phyloP scores from a whole-genome alignment of 2,888 invertebrate genomes.

The Polymixis flavicincta region DNA sequence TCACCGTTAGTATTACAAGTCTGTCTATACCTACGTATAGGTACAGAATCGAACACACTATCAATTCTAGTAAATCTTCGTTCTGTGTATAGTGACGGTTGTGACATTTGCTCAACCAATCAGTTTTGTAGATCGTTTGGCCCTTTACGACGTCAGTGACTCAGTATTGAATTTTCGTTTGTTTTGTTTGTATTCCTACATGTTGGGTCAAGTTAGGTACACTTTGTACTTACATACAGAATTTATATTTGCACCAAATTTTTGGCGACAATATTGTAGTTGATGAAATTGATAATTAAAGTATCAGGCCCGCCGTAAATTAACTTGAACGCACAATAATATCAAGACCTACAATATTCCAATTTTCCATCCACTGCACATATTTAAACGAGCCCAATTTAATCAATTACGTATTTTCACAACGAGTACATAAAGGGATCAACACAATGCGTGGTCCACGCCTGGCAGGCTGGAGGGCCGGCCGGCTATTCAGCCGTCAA shows the following conservation, averaged over 20 bases:
- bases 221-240: constrained; percentile 10
- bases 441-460: constrained; percentile 49
- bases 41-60: constrained; percentile 23
- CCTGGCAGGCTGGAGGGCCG: not conserved
- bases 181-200: not conserved
- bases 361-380: constrained; percentile 55
- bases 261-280: not conserved
- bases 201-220: not conserved
- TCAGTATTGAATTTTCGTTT: constrained; percentile 45
- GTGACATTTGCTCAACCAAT: constrained; percentile 52
- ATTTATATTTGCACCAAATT: not conserved
- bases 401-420: constrained; percentile 57
- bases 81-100: constrained; percentile 22
- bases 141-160: constrained; percentile 32
- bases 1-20: not conserved
- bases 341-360: constrained; percentile 41
- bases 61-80: constrained; percentile 47
- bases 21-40: not conserved
- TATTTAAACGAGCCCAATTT: constrained; percentile 58
- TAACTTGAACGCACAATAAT: constrained; percentile 26
- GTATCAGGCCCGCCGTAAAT: constrained; percentile 8
- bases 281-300: not conserved
- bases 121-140: constrained; percentile 46
- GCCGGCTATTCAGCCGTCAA: constrained; percentile 15
- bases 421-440: constrained; percentile 49